A percentile compares a stretch with the other conserved stretches of the same genome.
These are phyloP conservation scores for Achroia grisella DNA, from an alignment of 1,140 invertebrate genomes.

Conservation along the genomic window DNA sequence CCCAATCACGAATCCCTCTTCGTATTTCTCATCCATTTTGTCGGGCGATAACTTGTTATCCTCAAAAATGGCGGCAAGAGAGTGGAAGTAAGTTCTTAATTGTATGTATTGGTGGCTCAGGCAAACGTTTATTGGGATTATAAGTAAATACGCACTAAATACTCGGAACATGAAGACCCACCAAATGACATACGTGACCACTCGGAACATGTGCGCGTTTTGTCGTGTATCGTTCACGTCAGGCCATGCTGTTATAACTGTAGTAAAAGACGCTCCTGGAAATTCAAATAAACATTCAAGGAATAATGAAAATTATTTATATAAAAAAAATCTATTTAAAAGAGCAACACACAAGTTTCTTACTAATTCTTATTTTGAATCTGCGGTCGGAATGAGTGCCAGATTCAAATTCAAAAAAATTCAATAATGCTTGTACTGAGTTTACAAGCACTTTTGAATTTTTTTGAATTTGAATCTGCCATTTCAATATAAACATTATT, in stretches of 20 bases:
- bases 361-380: too few species aligned
- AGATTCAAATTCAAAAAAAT: background rate
- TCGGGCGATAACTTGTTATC: conserved; percentile 15
- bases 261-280: background rate
- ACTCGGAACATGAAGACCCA: conserved; percentile 33
- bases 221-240: conserved; percentile 23
- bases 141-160: conserved; percentile 22
- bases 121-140: conserved; percentile 25
- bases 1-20: conserved; percentile 30
- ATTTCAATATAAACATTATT: background rate
- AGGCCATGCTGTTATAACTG: conserved; percentile 34
- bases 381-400: too few species aligned
- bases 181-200: conserved; percentile 31
- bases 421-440: background rate
- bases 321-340: too few species aligned
- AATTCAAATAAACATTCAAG: background rate
- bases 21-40: conserved; percentile 32
- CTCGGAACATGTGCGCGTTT: conserved; percentile 18
- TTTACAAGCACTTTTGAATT: background rate
- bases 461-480: background rate
- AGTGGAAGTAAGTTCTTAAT: conserved; percentile 36
- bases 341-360: too few species aligned
- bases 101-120: conserved; percentile 38
- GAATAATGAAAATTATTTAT: background rate
- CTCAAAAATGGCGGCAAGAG: conserved; percentile 29